Percentiles rank a stretch among this genome's conserved stretches.
phyloP scores from a whole-genome alignment of 2,797 vertebrate genomes.

The Valencia hispanica region DNA sequence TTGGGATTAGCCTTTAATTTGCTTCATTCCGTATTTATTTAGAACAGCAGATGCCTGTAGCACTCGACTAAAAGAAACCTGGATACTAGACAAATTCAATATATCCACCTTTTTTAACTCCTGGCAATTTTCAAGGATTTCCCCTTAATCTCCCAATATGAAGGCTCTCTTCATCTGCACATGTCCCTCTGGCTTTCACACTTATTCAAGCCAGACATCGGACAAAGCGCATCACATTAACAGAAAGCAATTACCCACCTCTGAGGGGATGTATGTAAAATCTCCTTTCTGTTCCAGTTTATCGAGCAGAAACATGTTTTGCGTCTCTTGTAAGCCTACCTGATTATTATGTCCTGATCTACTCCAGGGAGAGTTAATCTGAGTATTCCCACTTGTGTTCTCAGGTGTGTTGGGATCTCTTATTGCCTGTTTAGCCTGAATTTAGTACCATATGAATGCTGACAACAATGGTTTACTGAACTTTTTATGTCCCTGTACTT shows the following conservation, averaged over 20 bases:
- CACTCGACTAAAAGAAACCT: constrained; percentile 27
- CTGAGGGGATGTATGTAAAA: constrained; percentile 60
- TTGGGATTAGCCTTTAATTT: constrained; percentile 37
- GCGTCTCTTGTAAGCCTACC: constrained; percentile 57
- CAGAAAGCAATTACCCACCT: constrained; percentile 60
- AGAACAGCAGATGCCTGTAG: constrained; percentile 18
- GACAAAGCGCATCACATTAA: constrained; percentile 56
- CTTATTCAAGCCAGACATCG: constrained; percentile 50
- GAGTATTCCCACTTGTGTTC: constrained; percentile 61
- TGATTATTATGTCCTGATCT: constrained; percentile 67
- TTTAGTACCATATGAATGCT: constrained; percentile 46
- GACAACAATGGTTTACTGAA: constrained; percentile 24
- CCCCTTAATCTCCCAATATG: constrained; percentile 54
- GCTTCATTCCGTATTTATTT: constrained; percentile 16
- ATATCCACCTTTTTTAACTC: constrained; percentile 56
- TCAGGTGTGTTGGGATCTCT: constrained; percentile 64
- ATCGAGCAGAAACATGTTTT: constrained; percentile 60
- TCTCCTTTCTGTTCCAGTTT: constrained; percentile 62
- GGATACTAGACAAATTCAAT: constrained; percentile 44
- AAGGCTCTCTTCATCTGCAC: constrained; percentile 47
- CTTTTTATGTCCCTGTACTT: neutral
- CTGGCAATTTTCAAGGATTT: constrained; percentile 59
- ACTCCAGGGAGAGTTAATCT: constrained; percentile 63
- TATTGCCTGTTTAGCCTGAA: constrained; percentile 46
- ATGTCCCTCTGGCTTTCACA: constrained; percentile 49